Conservation (phyloP, 2,113 vertebrate genomes). For the Polypterus senegalus region DNA sequence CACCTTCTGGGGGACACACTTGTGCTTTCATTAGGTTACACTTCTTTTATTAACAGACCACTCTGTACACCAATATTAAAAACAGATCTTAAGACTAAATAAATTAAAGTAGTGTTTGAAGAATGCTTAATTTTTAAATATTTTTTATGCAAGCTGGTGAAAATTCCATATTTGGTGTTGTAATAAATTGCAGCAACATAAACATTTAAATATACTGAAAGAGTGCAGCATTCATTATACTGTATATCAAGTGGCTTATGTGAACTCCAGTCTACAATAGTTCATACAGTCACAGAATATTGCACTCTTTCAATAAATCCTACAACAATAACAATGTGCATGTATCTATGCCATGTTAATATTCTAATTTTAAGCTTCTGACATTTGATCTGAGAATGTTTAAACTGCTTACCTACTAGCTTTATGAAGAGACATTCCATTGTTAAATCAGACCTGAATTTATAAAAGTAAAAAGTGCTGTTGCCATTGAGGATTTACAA, state of each 20-base stretch:
- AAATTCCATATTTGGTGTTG: no score
- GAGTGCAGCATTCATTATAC: background rate
- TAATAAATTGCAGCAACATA: no score
- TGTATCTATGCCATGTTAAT: constrained; percentile 41
- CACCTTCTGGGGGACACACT: no score
- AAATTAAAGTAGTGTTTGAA: no score
- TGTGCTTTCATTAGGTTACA: no score
- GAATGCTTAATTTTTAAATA: no score
- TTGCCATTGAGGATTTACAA: background rate
- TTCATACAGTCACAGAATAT: constrained; percentile 11
- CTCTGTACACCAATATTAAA: no score
- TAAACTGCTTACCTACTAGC: constrained; percentile 44
- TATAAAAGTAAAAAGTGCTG: background rate
- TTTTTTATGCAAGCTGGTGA: no score
- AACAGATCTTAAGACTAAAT: no score
- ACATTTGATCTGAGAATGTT: constrained; percentile 39
- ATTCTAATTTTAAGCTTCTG: constrained; percentile 36
- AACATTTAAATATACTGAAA: no score
- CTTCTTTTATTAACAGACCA: no score
- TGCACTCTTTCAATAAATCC: constrained; percentile 38
- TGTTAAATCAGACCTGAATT: background rate
- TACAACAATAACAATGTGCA: constrained; percentile 43
- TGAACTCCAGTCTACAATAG: background rate
- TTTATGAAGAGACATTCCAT: constrained; percentile 41
- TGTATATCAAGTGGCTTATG: background rate